Evolutionary conservation across 2,888 invertebrate species (phyloP).

Genomic region (Periphyllus acericola): DNA sequence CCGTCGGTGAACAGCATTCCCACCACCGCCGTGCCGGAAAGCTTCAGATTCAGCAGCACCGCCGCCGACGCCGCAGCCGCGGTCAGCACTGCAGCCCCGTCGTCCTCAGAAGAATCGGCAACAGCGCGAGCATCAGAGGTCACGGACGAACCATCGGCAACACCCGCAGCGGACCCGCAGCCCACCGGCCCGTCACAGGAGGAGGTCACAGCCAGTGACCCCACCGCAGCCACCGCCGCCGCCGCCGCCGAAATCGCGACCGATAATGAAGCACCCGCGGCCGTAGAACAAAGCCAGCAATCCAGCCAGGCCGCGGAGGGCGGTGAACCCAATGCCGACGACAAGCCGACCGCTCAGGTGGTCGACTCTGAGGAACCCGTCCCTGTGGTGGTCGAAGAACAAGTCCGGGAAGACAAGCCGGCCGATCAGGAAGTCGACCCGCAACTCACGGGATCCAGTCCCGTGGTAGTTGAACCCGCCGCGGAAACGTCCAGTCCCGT

Average conservation of each 20-base stretch:
- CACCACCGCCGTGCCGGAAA: neutral
- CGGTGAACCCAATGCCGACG: neutral
- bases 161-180: conserved; percentile 20
- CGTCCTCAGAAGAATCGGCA: conserved; percentile 4
- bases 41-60: neutral
- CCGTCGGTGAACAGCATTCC: neutral
- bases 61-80: neutral
- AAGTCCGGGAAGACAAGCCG: neutral
- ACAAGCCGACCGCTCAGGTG: neutral
- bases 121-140: conserved; percentile 9
- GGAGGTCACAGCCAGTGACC: neutral
- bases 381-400: neutral
- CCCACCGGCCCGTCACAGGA: conserved; percentile 25
- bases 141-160: conserved; percentile 1
- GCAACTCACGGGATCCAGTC: neutral
- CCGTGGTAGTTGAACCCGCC: neutral
- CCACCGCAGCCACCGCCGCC: neutral
- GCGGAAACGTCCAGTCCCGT: neutral
- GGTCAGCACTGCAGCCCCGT: neutral
- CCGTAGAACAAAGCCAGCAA: neutral
- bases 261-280: conserved; percentile 27
- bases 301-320: neutral
- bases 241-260: neutral
- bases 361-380: neutral
- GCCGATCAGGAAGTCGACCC: neutral